phyloP scores from a whole-genome alignment of 2,797 vertebrate genomes.

The Clarias laeviceps region DNA sequence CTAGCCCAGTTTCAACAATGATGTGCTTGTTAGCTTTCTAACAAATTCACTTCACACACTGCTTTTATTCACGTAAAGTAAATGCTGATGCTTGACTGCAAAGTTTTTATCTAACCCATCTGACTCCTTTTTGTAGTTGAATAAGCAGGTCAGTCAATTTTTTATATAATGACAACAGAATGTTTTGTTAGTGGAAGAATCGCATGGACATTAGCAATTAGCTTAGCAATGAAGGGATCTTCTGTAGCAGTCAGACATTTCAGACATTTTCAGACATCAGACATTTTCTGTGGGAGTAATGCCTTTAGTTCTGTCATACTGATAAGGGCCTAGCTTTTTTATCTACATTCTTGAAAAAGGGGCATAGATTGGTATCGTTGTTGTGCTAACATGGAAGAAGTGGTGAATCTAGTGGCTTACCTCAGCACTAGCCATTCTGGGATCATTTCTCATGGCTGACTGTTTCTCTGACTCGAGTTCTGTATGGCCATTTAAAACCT shows the following conservation, averaged over 20 bases:
- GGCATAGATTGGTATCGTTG: background rate
- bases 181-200: conserved; percentile 32
- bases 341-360: background rate
- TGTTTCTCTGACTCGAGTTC: conserved; percentile 59
- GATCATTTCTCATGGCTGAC: conserved; percentile 53
- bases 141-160: conserved; percentile 21
- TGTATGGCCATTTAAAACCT: conserved; percentile 65
- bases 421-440: conserved; percentile 64
- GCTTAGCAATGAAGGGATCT: conserved; percentile 16
- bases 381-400: conserved; percentile 21
- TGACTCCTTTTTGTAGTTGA: conserved; percentile 39
- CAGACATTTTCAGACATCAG: too few species aligned
- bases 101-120: conserved; percentile 12
- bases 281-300: conserved; percentile 23
- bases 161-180: conserved; percentile 38
- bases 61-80: background rate
- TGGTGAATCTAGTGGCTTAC: conserved; percentile 58
- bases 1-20: background rate
- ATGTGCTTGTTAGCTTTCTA: conserved; percentile 15
- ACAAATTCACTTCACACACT: background rate
- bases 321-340: background rate
- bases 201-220: background rate
- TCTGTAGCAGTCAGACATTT: background rate
- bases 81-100: conserved; percentile 36
- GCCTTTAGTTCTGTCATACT: background rate